Percentiles rank a stretch among this genome's conserved stretches.
phyloP scores from a whole-genome alignment of 2,113 vertebrate genomes.

The Onychorhynchus coronatus region DNA sequence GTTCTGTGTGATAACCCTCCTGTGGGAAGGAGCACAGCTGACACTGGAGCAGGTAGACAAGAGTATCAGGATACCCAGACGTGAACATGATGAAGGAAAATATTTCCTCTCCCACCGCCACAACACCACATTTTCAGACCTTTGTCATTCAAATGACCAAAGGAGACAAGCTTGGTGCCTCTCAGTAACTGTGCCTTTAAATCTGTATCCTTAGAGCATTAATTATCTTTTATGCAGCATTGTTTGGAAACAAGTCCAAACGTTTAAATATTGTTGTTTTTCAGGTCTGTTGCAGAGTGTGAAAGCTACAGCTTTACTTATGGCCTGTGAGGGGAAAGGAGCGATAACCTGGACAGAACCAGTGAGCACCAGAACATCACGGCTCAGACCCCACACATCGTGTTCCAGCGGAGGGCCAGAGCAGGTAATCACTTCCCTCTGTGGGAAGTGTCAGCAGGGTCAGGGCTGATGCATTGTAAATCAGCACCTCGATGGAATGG shows the following conservation, averaged over 20 bases:
- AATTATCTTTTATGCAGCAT: not conserved
- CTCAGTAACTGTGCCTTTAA: not conserved
- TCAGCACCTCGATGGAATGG: not conserved
- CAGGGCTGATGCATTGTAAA: not conserved
- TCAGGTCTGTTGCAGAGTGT: not conserved
- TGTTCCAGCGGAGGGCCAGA: not conserved
- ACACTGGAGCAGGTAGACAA: no score
- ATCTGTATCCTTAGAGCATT: not conserved
- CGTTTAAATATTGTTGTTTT: not conserved
- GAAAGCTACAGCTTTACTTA: not conserved
- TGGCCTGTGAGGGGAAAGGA: not conserved
- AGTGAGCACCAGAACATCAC: not conserved
- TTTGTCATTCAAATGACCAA: not conserved
- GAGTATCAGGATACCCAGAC: not conserved
- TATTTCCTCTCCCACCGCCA: not conserved
- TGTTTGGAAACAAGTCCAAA: not conserved
- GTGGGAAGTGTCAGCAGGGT: not conserved
- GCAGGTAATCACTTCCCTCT: not conserved
- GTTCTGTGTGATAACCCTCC: not conserved
- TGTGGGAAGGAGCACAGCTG: rapidly evolving
- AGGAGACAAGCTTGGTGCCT: not conserved
- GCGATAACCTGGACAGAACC: not conserved
- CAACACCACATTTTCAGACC: not conserved
- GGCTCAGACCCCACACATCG: not conserved
- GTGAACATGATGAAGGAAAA: not conserved